Evolutionary conservation across 1,140 invertebrate species (phyloP), one percentile per base, ranked within the genome.

Genomic region (Zaprionus camerounensis): DNA sequence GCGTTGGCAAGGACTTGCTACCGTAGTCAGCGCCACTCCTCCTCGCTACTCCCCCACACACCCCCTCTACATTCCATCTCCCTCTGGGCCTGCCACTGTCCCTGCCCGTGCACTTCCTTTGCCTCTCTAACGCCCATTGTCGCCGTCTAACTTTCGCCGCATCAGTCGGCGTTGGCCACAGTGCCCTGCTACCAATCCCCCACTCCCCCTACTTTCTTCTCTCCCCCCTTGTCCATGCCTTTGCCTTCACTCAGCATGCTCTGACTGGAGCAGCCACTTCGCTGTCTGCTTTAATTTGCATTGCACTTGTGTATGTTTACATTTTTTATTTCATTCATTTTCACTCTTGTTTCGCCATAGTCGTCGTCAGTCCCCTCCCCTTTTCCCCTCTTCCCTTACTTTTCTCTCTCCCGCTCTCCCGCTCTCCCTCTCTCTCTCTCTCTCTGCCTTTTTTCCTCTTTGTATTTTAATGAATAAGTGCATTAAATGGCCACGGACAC

Each of bases 271-370:
- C 75, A 84, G 81, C 85, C 84, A 88, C 84, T 88, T 88, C 84
- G 84, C 84, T 82, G 84, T 88, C 84, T 90, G 84, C 84, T 88
- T 88, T 88, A 88, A 88, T 88, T 88, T 88, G 84, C 84, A 88
- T 88, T 88, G 85, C 85, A 88, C 84, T 88, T 88, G 85, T 88
- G 81, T 85, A 88, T 88, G 84, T 88, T 88, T 88, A 88, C 84
- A 88, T 88, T 88, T 88, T 88, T 87, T 87, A 87, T 87, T 88
- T 84, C 81, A 87, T 87, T 87, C 84, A 88, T 87, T 87, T 84
- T 79, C 85, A 88, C 82, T 87, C 84, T 87, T 87, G 75, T 87
- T 82, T 81, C 75, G 81, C 74, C 71, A 28, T 62, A 38, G 71
- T 49, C 58, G 53, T 26, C 76, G 63, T 44, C 46, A 22, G 17